Conservation (phyloP, 2,113 vertebrate genomes). For the Odontophorus gujanensis region DNA sequence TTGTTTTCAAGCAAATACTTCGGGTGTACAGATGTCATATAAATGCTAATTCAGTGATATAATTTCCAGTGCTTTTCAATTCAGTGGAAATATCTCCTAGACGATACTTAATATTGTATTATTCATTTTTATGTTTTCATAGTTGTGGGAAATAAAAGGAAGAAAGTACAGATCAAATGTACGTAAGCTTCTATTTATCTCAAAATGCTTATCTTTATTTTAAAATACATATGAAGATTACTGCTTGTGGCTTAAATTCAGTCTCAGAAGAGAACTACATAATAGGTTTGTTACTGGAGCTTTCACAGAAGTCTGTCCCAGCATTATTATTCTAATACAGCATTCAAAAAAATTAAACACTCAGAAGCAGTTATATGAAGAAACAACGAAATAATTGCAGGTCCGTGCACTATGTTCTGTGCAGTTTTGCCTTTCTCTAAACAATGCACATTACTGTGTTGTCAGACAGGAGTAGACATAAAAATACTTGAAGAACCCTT, state of each 20-base stretch:
- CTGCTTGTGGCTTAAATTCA: neutral
- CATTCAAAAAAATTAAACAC: neutral
- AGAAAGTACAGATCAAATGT: neutral
- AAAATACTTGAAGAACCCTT: neutral
- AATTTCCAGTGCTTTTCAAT: neutral
- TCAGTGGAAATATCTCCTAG: neutral
- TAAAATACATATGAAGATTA: neutral
- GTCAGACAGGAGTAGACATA: neutral
- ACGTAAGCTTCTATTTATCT: neutral
- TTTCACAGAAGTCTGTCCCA: neutral
- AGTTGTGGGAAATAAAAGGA: neutral
- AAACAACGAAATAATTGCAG: neutral
- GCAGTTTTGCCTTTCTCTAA: neutral
- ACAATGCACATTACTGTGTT: neutral
- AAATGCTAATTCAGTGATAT: neutral
- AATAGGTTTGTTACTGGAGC: neutral
- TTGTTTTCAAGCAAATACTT: neutral
- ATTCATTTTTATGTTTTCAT: neutral
- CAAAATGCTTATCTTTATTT: neutral
- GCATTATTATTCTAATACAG: neutral
- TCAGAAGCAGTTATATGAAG: neutral
- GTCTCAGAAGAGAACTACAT: neutral
- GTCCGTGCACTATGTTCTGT: accelerated
- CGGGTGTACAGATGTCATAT: neutral
- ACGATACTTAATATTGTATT: neutral